Conservation (phyloP, 2,797 vertebrate species). For the Amblyraja radiata region DNA sequence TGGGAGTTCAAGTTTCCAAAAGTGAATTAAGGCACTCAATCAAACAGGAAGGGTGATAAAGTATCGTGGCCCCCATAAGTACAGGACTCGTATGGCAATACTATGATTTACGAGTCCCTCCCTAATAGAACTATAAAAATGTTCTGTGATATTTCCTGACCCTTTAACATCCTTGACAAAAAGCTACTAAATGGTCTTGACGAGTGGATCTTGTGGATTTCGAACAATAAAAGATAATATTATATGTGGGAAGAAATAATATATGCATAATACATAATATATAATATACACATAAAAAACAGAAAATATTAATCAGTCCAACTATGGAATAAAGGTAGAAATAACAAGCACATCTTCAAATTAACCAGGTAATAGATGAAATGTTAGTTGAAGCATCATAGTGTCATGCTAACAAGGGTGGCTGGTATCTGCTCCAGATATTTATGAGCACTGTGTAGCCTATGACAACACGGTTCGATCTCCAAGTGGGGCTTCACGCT, state of each 20-base stretch:
- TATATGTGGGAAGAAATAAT: no score
- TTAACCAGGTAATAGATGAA: neutral
- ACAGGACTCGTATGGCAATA: neutral
- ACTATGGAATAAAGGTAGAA: neutral
- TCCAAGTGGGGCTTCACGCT: neutral
- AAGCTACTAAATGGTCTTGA: neutral
- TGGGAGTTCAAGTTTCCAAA: neutral
- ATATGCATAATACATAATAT: no score
- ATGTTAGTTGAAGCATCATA: neutral
- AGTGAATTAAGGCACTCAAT: neutral
- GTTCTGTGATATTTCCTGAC: neutral
- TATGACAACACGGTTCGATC: neutral
- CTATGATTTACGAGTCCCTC: neutral
- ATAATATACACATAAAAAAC: neutral
- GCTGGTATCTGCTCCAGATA: neutral
- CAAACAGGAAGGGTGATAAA: neutral
- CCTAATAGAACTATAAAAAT: neutral
- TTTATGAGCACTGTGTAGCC: neutral
- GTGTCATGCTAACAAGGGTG: neutral
- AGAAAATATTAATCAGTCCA: constrained; percentile 2
- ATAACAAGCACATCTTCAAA: neutral
- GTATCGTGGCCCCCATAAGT: neutral
- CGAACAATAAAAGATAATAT: no score
- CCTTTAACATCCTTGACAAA: neutral
- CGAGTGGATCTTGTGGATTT: neutral